Evolutionary conservation across 2,797 vertebrate species (phyloP), one percentile per base, ranked within the genome.

Genomic region (Nyctibius grandis): DNA sequence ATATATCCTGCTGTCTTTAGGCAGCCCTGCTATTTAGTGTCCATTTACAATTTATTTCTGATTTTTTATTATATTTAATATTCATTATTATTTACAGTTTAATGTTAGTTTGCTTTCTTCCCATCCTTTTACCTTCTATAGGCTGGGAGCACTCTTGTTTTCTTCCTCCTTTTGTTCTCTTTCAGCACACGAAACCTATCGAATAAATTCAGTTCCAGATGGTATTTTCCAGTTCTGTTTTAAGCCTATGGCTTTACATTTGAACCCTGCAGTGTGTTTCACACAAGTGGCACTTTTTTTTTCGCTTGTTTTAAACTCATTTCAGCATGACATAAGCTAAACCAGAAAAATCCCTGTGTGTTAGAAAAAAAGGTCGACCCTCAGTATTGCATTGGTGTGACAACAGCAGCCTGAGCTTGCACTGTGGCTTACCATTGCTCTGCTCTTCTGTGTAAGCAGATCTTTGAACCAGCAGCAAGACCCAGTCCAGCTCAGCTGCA

Each of bases 331-430:
- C 36, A 53, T 44, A 51, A 88, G 88, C 70, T 60, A 73, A 82
- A 85, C 82, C 72, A 94, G 88, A 95, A 93, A 95, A 82, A 76
- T 89, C 91, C 34, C 50, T 16, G 42, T 44, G 60, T 84, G 33
- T 88, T 82, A 82, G 47, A 70, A 77, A 81, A 77, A 92, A 68
- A 76, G 59, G 48, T 69, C 6, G 9, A 38, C 44, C 36, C 40
- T 74, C 69, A 78, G 47, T 61, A 12, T 38, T 87, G 53, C 69
- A 45, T 2, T 74, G 44, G 44, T 57, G 56, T 21, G 53, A 92
- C 50, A 40, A 47, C 74, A 91, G 81, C 85, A 54, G 18, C 67
- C 34, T 42, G 77, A 94, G 59, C 73, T 89, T 29, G 8, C 0
- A 0, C 56, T 70, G 63, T 74, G 84, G 47, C 42, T 89, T 68